These are phyloP conservation scores for Tuta absoluta DNA, from an alignment of 2,888 invertebrate species.

Conservation along the genomic window DNA sequence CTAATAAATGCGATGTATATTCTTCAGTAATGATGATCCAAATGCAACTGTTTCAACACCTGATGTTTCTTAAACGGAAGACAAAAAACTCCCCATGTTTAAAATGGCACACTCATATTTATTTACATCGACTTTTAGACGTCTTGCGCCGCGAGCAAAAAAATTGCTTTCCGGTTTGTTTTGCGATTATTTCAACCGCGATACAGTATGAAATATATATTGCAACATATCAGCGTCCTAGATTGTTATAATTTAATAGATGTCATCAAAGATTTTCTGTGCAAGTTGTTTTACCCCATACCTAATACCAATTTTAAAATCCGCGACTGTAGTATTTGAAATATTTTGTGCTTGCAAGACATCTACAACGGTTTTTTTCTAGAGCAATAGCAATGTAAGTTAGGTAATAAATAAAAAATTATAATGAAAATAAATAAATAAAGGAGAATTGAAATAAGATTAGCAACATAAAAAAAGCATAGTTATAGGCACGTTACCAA, in stretches of 20 bases:
- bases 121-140: constrained; percentile 3
- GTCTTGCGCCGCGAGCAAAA: constrained; percentile 6
- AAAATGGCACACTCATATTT: constrained; percentile 17
- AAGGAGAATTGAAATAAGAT: too few species aligned
- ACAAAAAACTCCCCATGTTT: constrained; percentile 22
- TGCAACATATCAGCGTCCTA: background rate
- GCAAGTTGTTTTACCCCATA: too few species aligned
- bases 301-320: too few species aligned
- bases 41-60: constrained; percentile 18
- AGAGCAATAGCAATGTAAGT: too few species aligned
- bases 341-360: too few species aligned
- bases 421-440: too few species aligned
- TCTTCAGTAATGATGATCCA: background rate
- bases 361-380: too few species aligned
- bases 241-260: too few species aligned
- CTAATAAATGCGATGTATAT: background rate
- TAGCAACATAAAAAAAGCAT: too few species aligned
- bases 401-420: too few species aligned
- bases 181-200: background rate
- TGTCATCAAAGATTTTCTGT: too few species aligned
- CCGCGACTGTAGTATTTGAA: too few species aligned
- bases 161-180: constrained; percentile 6
- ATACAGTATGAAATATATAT: background rate
- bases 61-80: constrained; percentile 21
- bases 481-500: constrained; percentile 14